Conservation (phyloP, 2,888 invertebrate genomes). For the Siphonodentalium dalli region DNA sequence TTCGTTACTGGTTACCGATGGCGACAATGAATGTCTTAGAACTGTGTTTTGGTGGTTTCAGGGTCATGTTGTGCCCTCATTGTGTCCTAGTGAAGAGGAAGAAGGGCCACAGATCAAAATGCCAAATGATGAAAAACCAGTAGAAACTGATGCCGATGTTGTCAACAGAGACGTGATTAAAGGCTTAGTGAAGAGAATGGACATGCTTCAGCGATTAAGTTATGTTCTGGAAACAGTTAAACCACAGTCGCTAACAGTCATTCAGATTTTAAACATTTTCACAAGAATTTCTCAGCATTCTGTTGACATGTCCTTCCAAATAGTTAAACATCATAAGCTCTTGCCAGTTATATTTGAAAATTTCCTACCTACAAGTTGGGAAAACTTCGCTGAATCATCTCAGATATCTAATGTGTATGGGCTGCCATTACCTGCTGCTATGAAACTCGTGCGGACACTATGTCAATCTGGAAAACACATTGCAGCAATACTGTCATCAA, state of each 20-base stretch:
- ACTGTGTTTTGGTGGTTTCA: slow-evolving; percentile 58
- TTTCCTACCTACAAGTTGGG: too few relatives aligned
- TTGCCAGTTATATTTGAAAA: too few relatives aligned
- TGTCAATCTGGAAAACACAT: slow-evolving; percentile 72
- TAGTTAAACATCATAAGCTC: too few relatives aligned
- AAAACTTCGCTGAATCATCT: too few relatives aligned
- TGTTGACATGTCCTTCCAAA: slow-evolving; percentile 70
- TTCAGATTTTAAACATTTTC: slow-evolving; percentile 80
- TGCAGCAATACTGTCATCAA: slow-evolving; percentile 67
- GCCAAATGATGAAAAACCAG: slow-evolving; percentile 67
- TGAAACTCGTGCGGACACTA: slow-evolving; percentile 78
- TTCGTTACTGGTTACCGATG: slow-evolving; percentile 75
- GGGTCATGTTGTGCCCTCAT: slow-evolving; percentile 70
- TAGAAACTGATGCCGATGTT: slow-evolving; percentile 84
- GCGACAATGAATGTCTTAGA: slow-evolving; percentile 76
- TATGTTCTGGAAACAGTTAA: slow-evolving; percentile 78
- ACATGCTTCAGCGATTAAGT: slow-evolving; percentile 78
- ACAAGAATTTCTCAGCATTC: slow-evolving; percentile 82
- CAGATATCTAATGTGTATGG: slow-evolving; percentile 70
- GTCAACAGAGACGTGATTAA: slow-evolving; percentile 81
- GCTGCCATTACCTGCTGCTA: slow-evolving; percentile 74
- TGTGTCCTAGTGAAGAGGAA: slow-evolving; percentile 48
- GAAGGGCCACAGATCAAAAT: slow-evolving; percentile 20
- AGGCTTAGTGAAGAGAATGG: slow-evolving; percentile 63
- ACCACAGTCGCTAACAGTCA: slow-evolving; percentile 77